Conservation (phyloP, 2,113 vertebrate species). For the Mormyrus iriodes region DNA sequence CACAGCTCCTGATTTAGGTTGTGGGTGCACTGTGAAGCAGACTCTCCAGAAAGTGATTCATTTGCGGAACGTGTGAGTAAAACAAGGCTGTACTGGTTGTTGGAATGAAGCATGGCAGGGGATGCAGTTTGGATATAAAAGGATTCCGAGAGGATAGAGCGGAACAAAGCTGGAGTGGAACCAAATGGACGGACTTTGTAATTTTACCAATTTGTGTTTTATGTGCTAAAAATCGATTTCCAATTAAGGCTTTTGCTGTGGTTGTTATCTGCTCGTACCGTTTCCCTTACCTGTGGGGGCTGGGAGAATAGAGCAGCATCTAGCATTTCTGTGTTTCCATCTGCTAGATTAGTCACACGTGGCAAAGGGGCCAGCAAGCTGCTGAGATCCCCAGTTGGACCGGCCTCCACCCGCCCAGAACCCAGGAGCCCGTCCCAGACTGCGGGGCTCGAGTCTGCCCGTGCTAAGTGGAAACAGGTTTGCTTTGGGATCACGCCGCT, state of each 20-base stretch:
- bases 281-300: constrained; percentile 31
- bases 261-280: background rate
- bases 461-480: constrained; percentile 42
- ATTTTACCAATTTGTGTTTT: background rate
- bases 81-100: background rate
- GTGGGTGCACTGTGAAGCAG: background rate
- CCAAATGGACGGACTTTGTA: background rate
- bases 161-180: background rate
- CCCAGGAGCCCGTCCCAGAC: constrained; percentile 42
- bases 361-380: constrained; percentile 41
- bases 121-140: background rate
- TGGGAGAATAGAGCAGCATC: constrained; percentile 25
- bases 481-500: constrained; percentile 6
- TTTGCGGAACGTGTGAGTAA: background rate
- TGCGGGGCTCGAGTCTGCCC: background rate
- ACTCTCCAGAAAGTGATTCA: background rate
- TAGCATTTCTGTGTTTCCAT: constrained; percentile 35
- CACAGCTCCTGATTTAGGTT: background rate
- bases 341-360: constrained; percentile 57
- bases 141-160: background rate
- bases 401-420: background rate
- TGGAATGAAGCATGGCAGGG: background rate
- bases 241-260: background rate
- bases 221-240: constrained; percentile 4
- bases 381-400: constrained; percentile 50